These are phyloP conservation scores for Toxotes lorentzi DNA, from an alignment of 2,797 vertebrate genomes.

Conservation along the genomic window DNA sequence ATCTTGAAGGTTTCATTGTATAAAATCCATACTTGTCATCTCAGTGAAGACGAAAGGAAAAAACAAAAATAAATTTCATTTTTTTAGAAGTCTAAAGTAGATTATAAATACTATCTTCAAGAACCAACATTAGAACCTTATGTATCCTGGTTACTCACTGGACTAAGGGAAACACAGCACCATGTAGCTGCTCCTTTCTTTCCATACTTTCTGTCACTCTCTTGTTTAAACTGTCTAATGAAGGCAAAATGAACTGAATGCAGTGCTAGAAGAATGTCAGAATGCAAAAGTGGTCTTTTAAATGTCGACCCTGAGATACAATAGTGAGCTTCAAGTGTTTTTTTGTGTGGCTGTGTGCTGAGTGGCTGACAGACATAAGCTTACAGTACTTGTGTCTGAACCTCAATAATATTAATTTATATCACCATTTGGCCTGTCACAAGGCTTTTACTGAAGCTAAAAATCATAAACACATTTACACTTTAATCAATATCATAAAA, in stretches of 20 bases:
- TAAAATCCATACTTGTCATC: slow-evolving; percentile 5
- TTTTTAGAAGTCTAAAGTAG: background rate
- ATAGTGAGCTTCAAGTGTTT: slow-evolving; percentile 30
- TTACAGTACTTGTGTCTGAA: slow-evolving; percentile 53
- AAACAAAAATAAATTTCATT: background rate
- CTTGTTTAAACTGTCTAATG: background rate
- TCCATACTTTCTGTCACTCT: background rate
- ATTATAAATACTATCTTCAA: background rate
- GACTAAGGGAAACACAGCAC: no score
- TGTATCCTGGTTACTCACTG: background rate
- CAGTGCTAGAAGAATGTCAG: slow-evolving; percentile 16
- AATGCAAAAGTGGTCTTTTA: slow-evolving; percentile 37
- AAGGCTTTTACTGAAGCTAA: slow-evolving; percentile 83
- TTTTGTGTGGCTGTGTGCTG: slow-evolving; percentile 6
- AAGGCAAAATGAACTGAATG: slow-evolving; percentile 15
- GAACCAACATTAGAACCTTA: background rate
- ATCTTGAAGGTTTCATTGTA: background rate
- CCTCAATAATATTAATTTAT: slow-evolving; percentile 77
- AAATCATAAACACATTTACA: slow-evolving; percentile 82
- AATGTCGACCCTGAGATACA: slow-evolving; percentile 31
- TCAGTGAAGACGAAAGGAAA: background rate
- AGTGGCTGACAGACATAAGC: slow-evolving; percentile 54
- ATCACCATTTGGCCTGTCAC: slow-evolving; percentile 80
- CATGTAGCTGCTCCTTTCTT: background rate
- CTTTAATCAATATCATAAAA: slow-evolving; percentile 80